phyloP scores from a whole-genome alignment of 2,797 vertebrate species.

The Morus bassanus region DNA sequence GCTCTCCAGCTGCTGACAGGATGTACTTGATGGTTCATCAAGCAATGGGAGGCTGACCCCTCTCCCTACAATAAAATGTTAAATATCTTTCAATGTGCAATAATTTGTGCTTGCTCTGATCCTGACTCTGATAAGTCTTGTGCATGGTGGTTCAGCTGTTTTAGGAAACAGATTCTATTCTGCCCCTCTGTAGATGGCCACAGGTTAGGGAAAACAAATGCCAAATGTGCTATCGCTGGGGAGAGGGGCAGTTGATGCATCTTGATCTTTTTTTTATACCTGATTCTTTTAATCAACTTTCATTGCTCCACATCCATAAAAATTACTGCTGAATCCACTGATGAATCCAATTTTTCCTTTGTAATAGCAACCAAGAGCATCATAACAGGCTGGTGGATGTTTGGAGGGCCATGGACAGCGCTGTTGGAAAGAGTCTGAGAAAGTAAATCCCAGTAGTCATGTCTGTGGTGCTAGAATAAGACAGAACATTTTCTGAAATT shows the following conservation, averaged over 20 bases:
- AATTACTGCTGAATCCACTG: not conserved
- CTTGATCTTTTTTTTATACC: not conserved
- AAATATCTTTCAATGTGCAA: conserved; percentile 35
- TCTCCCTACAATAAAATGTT: conserved; percentile 57
- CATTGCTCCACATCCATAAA: not conserved
- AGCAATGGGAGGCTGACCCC: conserved; percentile 29
- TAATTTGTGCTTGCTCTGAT: not conserved
- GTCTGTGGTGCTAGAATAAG: not conserved
- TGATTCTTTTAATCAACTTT: not conserved
- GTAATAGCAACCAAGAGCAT: not conserved
- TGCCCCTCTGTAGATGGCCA: not conserved
- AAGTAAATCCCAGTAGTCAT: not conserved
- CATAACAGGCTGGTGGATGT: not conserved
- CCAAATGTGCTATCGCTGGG: not conserved
- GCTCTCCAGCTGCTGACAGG: conserved; percentile 47
- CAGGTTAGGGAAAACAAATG: not conserved
- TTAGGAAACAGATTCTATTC: not conserved
- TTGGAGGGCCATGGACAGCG: not conserved
- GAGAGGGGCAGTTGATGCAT: not conserved
- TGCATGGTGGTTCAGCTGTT: not conserved
- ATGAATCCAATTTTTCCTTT: not conserved
- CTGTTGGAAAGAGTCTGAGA: not conserved
- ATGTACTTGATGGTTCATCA: conserved; percentile 22
- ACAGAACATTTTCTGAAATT: not conserved
- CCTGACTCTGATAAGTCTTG: not conserved